Evolutionary conservation across 2,797 vertebrate genomes (phyloP).

Genomic region (Thamnophis elegans): DNA sequence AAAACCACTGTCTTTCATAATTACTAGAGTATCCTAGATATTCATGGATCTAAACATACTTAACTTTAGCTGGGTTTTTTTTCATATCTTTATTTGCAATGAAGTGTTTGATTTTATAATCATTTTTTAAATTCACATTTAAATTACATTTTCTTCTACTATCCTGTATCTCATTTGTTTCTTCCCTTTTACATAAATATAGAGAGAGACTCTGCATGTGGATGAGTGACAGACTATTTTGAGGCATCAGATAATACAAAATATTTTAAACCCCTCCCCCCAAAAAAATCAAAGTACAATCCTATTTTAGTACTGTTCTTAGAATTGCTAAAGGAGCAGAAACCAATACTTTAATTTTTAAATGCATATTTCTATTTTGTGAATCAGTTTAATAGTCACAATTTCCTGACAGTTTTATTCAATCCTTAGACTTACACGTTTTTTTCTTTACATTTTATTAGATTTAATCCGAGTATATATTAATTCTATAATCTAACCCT

Average conservation of each 20-base stretch:
- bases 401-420: slow-evolving; percentile 19
- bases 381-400: neutral
- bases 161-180: neutral
- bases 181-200: slow-evolving; percentile 22
- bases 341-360: neutral
- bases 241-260: neutral
- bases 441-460: slow-evolving; percentile 17
- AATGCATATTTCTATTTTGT: neutral
- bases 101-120: neutral
- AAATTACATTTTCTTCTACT: slow-evolving; percentile 26
- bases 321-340: neutral
- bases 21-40: slow-evolving; percentile 35
- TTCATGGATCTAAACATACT: neutral
- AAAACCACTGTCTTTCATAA: slow-evolving; percentile 10
- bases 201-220: neutral
- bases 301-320: neutral
- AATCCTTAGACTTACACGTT: slow-evolving; percentile 30
- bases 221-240: neutral
- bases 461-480: slow-evolving; percentile 28
- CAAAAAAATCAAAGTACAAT: neutral
- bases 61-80: neutral
- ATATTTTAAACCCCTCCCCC: neutral
- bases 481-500: neutral
- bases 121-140: slow-evolving; percentile 31
- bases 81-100: slow-evolving; percentile 38